Conservation (phyloP, 2,113 vertebrate genomes). For the Numenius arquata region DNA sequence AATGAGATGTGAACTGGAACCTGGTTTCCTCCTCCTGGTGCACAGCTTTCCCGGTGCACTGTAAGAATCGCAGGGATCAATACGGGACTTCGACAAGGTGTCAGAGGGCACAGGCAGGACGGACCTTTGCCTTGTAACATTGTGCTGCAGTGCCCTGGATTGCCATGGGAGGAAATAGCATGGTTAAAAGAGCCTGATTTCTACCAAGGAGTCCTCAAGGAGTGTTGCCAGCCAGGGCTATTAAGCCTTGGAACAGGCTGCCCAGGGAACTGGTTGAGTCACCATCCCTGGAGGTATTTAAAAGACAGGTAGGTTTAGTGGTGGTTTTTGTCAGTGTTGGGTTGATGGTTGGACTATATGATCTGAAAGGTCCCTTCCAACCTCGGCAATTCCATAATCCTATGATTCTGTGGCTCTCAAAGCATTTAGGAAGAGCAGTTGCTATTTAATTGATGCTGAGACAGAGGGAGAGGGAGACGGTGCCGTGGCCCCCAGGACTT, state of each 20-base stretch:
- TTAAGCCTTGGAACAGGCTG: too few species aligned
- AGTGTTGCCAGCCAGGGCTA: background rate
- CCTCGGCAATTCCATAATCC: too few species aligned
- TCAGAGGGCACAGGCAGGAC: background rate
- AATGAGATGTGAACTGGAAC: background rate
- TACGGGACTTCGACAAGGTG: accelerated
- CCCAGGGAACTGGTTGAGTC: too few species aligned
- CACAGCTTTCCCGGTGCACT: background rate
- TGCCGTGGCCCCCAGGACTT: background rate
- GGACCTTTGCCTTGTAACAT: accelerated
- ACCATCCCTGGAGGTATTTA: too few species aligned
- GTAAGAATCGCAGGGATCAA: accelerated
- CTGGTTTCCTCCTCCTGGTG: background rate
- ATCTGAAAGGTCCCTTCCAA: too few species aligned
- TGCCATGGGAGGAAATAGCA: background rate
- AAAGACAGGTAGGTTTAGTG: too few species aligned
- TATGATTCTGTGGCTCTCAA: background rate
- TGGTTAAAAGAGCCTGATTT: background rate
- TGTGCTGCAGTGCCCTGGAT: background rate
- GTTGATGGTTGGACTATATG: too few species aligned
- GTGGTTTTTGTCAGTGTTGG: too few species aligned
- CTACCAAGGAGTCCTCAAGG: background rate
- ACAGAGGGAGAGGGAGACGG: background rate
- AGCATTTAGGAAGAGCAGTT: background rate
- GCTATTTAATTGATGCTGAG: background rate